These are phyloP conservation scores for Caerostris extrusa DNA, from an alignment of 1,140 invertebrate species.

Conservation along the genomic window DNA sequence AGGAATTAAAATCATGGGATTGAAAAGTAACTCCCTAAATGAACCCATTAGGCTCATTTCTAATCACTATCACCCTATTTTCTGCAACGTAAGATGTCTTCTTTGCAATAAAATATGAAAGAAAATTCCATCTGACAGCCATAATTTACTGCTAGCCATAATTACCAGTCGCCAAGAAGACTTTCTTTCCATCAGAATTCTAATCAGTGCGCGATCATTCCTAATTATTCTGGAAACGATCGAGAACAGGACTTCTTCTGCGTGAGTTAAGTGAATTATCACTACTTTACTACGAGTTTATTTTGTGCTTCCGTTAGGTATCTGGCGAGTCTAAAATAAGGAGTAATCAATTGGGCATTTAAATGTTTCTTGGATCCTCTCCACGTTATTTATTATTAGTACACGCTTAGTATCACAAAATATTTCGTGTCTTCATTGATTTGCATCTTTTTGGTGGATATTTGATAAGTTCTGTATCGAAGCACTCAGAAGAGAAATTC, in stretches of 20 bases:
- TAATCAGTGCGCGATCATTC: slow-evolving; percentile 30
- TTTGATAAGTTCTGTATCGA: background rate
- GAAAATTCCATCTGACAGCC: background rate
- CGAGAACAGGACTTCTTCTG: background rate
- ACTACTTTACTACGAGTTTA: background rate
- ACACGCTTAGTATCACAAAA: background rate
- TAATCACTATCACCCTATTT: background rate
- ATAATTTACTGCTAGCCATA: background rate
- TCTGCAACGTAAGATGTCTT: background rate
- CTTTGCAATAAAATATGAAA: background rate
- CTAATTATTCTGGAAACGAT: background rate
- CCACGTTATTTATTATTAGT: background rate
- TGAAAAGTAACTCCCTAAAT: background rate
- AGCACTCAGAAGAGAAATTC: background rate
- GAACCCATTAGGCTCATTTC: background rate
- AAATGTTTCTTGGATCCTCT: background rate
- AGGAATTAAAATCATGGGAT: background rate
- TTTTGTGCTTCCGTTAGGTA: too few relatives aligned
- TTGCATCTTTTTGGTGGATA: background rate
- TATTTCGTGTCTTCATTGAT: background rate
- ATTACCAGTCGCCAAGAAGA: background rate
- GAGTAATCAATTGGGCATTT: background rate
- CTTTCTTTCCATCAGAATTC: background rate
- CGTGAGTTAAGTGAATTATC: slow-evolving; percentile 3
- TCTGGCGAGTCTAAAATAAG: background rate